These are phyloP conservation scores for Urophycis tenuis DNA, from an alignment of 2,797 vertebrate genomes.

Conservation along the genomic window DNA sequence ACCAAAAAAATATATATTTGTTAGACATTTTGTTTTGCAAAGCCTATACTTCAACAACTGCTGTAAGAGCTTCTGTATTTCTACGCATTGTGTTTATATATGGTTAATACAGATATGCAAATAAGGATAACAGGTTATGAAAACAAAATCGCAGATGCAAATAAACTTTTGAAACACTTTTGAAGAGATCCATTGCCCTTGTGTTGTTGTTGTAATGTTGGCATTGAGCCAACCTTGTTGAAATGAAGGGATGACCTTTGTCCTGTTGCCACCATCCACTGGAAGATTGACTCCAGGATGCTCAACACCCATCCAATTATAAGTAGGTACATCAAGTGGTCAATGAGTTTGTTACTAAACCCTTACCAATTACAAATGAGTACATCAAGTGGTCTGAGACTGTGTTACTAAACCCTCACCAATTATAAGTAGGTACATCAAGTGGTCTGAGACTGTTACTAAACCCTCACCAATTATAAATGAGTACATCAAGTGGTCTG, in stretches of 20 bases:
- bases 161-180: constrained; percentile 30
- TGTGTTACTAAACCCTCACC: neutral
- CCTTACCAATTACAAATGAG: neutral
- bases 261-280: neutral
- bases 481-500: neutral
- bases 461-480: neutral
- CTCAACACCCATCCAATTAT: neutral
- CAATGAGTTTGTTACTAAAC: neutral
- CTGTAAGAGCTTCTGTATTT: constrained; percentile 46
- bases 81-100: constrained; percentile 39
- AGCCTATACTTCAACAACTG: constrained; percentile 24
- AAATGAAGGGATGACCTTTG: neutral
- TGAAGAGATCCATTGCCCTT: neutral
- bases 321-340: neutral
- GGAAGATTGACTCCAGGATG: neutral
- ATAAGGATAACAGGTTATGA: constrained; percentile 35
- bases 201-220: neutral
- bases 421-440: no score
- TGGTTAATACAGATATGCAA: constrained; percentile 35
- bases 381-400: neutral
- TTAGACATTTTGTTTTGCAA: constrained; percentile 7
- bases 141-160: neutral
- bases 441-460: no score
- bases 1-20: neutral
- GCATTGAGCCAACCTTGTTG: neutral